Evolutionary conservation across 2,797 vertebrate genomes (phyloP), one percentile per base, ranked within the genome.

Genomic region (Xiphorhynchus erythropygius): DNA sequence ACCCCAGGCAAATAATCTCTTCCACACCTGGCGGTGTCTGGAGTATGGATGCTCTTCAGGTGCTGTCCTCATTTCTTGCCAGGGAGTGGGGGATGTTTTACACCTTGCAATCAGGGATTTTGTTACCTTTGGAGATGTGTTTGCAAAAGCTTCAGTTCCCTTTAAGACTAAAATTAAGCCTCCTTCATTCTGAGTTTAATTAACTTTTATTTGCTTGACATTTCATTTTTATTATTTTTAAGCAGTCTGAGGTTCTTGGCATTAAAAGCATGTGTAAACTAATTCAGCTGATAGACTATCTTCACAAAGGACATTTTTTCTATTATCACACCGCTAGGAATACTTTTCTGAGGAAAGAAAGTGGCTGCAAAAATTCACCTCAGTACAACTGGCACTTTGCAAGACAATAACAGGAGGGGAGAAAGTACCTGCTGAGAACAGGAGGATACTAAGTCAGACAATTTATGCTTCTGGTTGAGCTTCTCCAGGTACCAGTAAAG

Each of bases 161-260:
- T 94, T 93, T 90, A 82, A 44, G 85, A 56, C 84, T 96, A 73
- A 94, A 84, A 96, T 89, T 60, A 94, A 96, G 64, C 86, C 86
- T 80, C 50, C 62, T 95, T 85, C 60, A 18, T n/a, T 67, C 35
- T 56, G 69, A 22, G 4, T 56, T 92, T 94, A 88, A 95, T 96
- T 89, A 96, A 92, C 50, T 87, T 95, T 91, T 95, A 92, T 96
- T 96, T 95, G 85, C 91, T 86, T 93, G 83, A 90, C 95, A 96
- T 97, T 96, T 97, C 57, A 50, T 93, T 96, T 96, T 93, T 94
- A 91, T 96, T 93, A 84, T 87, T 84, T 87, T 96, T 87, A 95
- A 93, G 90, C 68, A 82, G 37, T 25, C 83, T 64, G 57, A 86
- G 53, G 41, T 53, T 89, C 65, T 64, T 91, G 78, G 65, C 73